A percentile compares a stretch with the other conserved stretches of the same genome.
phyloP scores from a whole-genome alignment of 2,888 invertebrate genomes.

The Patella caerulea region DNA sequence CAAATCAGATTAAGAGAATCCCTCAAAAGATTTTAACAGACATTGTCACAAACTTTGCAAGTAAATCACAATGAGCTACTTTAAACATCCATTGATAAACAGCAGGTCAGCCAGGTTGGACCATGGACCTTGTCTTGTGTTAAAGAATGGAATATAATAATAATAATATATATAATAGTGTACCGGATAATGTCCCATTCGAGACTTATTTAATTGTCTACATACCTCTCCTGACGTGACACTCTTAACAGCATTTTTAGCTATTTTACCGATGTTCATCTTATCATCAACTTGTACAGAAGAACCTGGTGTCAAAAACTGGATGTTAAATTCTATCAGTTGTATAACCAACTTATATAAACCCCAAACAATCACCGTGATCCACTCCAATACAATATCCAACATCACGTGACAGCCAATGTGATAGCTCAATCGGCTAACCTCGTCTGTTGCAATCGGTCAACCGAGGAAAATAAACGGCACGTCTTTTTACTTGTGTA shows the following conservation, averaged over 20 bases:
- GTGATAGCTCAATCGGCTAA: no score
- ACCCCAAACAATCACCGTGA: neutral
- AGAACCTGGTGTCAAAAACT: neutral
- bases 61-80: no score
- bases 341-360: neutral
- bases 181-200: no score
- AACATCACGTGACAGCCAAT: no score
- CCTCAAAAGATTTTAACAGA: no score
- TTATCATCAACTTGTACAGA: neutral
- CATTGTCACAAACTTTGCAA: no score
- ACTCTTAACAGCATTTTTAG: slow-evolving; percentile 67
- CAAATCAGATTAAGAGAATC: no score
- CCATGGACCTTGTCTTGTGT: neutral
- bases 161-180: no score
- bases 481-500: no score
- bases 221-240: slow-evolving; percentile 68
- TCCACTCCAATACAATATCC: neutral
- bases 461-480: no score
- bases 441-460: no score
- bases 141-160: no score
- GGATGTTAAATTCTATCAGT: neutral
- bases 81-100: neutral
- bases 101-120: neutral
- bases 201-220: neutral
- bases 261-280: slow-evolving; percentile 64